These are phyloP conservation scores for Mythimna albipuncta DNA, from an alignment of 2,888 invertebrate species.

Conservation along the genomic window DNA sequence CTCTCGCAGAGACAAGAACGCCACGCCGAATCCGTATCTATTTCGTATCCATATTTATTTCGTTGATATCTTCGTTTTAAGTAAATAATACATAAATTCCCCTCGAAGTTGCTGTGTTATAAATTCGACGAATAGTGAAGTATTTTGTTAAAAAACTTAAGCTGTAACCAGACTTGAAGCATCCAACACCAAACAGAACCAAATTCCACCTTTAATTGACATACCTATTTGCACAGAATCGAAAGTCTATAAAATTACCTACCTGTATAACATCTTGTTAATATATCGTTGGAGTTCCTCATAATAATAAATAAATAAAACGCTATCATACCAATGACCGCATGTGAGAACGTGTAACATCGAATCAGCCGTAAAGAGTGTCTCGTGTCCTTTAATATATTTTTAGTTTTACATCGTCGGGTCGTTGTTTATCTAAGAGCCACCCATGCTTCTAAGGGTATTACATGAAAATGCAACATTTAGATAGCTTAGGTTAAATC, in stretches of 20 bases:
- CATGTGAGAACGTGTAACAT: not conserved
- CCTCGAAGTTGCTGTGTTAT: too few species aligned
- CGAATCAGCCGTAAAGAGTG: not conserved
- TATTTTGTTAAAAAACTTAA: not conserved
- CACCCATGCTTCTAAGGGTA: conserved; percentile 14
- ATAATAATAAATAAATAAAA: too few species aligned
- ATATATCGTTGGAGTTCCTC: too few species aligned
- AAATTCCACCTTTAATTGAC: too few species aligned
- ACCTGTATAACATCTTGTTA: too few species aligned
- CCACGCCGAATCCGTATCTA: too few species aligned
- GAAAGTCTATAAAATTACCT: too few species aligned
- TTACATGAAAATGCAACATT: conserved; percentile 41
- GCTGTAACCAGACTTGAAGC: not conserved
- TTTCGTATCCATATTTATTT: not conserved
- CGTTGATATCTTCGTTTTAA: not conserved
- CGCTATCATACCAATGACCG: not conserved
- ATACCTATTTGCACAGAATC: too few species aligned
- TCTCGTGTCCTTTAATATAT: not conserved
- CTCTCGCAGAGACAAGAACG: too few species aligned
- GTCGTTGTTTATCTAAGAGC: conserved; percentile 12
- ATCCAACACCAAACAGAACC: not conserved
- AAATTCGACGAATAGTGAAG: not conserved
- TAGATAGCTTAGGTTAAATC: conserved; percentile 9
- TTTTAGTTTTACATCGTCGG: not conserved
- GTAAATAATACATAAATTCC: not conserved